Percentiles rank a stretch among this genome's conserved stretches.
Evolutionary conservation across 2,888 invertebrate species (phyloP).

Genomic region (Dasypolia templi): DNA sequence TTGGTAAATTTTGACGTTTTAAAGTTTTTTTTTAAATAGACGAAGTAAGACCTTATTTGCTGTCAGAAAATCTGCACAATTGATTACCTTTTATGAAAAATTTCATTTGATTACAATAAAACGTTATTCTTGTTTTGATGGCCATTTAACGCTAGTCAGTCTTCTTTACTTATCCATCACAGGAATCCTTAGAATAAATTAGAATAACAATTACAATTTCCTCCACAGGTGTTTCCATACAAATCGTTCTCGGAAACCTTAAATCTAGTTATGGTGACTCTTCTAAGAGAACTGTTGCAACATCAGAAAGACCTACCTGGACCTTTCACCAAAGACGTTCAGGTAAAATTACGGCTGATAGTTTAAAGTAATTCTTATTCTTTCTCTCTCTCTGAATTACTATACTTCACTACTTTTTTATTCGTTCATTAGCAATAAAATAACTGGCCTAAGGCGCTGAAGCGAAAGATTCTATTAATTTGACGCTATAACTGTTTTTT

Average conservation of each 20-base stretch:
- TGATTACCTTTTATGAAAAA: neutral
- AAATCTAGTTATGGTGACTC: conserved; percentile 97
- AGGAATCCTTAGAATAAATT: neutral
- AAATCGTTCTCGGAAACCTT: conserved; percentile 98
- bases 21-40: no score
- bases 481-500: neutral
- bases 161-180: neutral
- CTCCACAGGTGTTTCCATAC: conserved; percentile 95
- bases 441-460: neutral
- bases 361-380: neutral
- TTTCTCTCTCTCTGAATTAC: no score
- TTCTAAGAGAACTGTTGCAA: conserved; percentile 97
- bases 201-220: neutral
- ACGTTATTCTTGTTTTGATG: neutral
- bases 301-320: conserved; percentile 97
- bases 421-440: neutral
- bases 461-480: neutral
- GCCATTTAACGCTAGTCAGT: neutral
- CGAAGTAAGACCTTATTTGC: no score
- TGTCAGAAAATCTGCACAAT: neutral
- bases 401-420: no score
- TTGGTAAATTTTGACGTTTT: no score
- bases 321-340: conserved; percentile 98
- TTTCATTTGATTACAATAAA: neutral
- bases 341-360: conserved; percentile 75